Conservation (phyloP, 1,140 invertebrate genomes). For the Calycopis cecrops region DNA sequence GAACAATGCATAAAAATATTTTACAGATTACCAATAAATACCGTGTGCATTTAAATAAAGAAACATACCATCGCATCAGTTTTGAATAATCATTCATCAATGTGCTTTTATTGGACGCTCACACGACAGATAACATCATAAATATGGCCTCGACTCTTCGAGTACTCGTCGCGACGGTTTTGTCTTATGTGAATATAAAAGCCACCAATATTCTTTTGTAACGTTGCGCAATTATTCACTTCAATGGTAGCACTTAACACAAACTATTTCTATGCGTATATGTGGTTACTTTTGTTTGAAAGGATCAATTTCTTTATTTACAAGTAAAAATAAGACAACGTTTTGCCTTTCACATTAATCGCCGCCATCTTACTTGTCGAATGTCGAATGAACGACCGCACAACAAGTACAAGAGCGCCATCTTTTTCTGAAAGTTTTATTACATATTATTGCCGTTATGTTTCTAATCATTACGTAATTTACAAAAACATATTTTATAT, state of each 20-base stretch:
- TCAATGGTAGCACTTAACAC: constrained; percentile 42
- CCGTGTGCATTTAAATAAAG: constrained; percentile 33
- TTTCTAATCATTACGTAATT: no score
- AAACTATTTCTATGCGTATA: constrained; percentile 34
- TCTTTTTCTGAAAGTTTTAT: constrained; percentile 34
- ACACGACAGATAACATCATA: constrained; percentile 75
- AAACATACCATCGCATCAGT: constrained; percentile 68
- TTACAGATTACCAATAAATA: constrained; percentile 29
- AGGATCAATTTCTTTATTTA: constrained; percentile 69
- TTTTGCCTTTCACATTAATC: constrained; percentile 76
- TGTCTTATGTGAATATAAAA: constrained; percentile 70
- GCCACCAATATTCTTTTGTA: constrained; percentile 44
- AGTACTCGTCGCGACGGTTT: constrained; percentile 70
- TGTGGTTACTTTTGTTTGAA: constrained; percentile 39
- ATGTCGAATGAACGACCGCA: constrained; percentile 66
- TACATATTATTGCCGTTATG: not conserved
- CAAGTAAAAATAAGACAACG: constrained; percentile 73
- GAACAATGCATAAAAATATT: constrained; percentile 55
- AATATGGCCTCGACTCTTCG: constrained; percentile 74
- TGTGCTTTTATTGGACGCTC: constrained; percentile 70
- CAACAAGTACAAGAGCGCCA: constrained; percentile 68
- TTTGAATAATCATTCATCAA: constrained; percentile 65
- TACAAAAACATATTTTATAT: constrained; percentile 4
- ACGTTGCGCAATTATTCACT: constrained; percentile 44
- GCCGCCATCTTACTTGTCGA: constrained; percentile 76